A percentile compares a stretch with the other conserved stretches of the same genome.
phyloP scores from a whole-genome alignment of 2,797 vertebrate species.

The Heteromormyrus szaboi region DNA sequence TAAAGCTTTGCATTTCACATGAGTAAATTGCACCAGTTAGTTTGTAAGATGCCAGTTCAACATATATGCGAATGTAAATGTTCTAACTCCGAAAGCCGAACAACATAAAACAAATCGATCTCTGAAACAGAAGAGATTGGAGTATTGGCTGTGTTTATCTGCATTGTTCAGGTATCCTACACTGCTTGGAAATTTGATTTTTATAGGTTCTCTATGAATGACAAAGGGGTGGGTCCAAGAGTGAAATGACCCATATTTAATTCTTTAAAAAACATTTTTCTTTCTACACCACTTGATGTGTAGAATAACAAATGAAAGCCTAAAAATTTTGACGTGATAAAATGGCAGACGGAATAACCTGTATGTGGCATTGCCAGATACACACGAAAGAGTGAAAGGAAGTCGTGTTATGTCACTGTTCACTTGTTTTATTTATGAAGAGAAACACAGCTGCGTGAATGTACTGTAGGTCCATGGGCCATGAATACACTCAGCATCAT shows the following conservation, averaged over 20 bases:
- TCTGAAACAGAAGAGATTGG: conserved; percentile 26
- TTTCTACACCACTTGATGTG: neutral
- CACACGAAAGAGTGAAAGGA: neutral
- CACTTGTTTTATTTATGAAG: neutral
- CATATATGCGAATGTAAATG: neutral
- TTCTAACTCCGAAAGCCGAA: neutral
- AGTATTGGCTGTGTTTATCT: conserved; percentile 49
- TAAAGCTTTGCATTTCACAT: conserved; percentile 3
- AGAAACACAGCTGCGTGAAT: neutral
- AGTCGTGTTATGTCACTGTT: neutral
- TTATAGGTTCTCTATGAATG: conserved; percentile 5
- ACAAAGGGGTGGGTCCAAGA: neutral
- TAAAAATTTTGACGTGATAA: neutral
- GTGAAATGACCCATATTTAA: neutral
- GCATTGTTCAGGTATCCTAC: neutral
- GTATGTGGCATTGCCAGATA: neutral
- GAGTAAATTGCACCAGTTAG: neutral
- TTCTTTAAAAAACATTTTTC: neutral
- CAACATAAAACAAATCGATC: neutral
- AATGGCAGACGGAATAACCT: neutral
- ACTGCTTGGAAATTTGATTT: neutral
- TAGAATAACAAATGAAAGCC: neutral
- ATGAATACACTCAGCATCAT: neutral
- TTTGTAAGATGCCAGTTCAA: neutral
- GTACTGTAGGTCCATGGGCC: neutral